phyloP scores from a whole-genome alignment of 2,797 vertebrate species.

The Gallirallus australis region DNA sequence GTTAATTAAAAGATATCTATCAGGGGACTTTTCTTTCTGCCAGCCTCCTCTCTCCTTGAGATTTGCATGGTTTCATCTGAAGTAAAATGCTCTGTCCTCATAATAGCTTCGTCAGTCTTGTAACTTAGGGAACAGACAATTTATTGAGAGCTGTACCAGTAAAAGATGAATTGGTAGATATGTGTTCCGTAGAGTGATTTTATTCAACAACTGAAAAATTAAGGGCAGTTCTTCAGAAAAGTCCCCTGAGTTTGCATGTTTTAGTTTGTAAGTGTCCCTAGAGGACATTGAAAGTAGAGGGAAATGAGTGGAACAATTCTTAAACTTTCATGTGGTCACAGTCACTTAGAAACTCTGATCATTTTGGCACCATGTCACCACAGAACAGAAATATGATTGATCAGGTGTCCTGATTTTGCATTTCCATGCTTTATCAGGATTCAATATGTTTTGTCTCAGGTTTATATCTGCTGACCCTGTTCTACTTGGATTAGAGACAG shows the following conservation, averaged over 20 bases:
- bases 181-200: constrained; percentile 29
- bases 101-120: constrained; percentile 47
- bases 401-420: not conserved
- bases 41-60: constrained; percentile 25
- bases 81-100: constrained; percentile 32
- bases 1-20: constrained; percentile 66
- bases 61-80: constrained; percentile 8
- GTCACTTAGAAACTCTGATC: not conserved
- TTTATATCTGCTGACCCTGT: constrained; percentile 5
- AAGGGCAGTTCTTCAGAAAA: constrained; percentile 12
- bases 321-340: not conserved
- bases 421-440: not conserved
- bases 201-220: constrained; percentile 43
- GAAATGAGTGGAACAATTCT: not conserved
- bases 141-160: not conserved
- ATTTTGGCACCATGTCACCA: not conserved
- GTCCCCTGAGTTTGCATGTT: not conserved
- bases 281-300: not conserved
- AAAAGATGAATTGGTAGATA: constrained; percentile 44
- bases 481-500: not conserved
- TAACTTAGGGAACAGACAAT: constrained; percentile 31
- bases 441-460: not conserved
- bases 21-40: constrained; percentile 27
- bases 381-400: not conserved
- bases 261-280: not conserved